phyloP scores from a whole-genome alignment of 2,113 vertebrate species.

The Sceloporus tristichus region DNA sequence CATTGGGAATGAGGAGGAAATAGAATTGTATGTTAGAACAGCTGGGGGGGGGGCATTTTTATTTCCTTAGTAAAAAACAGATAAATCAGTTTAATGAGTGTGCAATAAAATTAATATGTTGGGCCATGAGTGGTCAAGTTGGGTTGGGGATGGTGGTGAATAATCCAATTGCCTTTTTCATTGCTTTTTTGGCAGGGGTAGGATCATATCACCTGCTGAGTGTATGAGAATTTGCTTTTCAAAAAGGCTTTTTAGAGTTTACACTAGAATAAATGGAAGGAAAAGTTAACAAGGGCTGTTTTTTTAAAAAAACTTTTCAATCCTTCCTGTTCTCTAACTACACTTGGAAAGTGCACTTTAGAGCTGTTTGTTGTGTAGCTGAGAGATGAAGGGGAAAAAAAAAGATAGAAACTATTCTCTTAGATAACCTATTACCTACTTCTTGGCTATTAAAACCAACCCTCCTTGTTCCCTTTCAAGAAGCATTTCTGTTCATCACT shows the following conservation, averaged over 20 bases:
- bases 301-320: constrained; percentile 81
- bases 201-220: constrained; percentile 80
- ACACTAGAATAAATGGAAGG: constrained; percentile 84
- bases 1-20: not conserved
- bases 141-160: constrained; percentile 32
- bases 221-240: constrained; percentile 82
- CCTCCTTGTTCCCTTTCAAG: constrained; percentile 62
- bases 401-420: constrained; percentile 80
- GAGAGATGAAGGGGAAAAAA: constrained; percentile 78
- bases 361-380: constrained; percentile 79
- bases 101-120: constrained; percentile 72
- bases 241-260: constrained; percentile 85
- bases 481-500: constrained; percentile 77
- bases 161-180: constrained; percentile 71
- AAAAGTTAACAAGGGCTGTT: constrained; percentile 89
- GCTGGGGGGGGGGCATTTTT: constrained; percentile 66
- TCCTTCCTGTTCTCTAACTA: constrained; percentile 86
- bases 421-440: constrained; percentile 81
- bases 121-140: constrained; percentile 61
- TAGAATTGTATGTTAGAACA: constrained; percentile 75
- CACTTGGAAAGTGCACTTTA: constrained; percentile 84
- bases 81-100: constrained; percentile 74
- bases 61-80: constrained; percentile 35
- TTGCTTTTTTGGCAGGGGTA: constrained; percentile 69
- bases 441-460: constrained; percentile 76